phyloP scores from a whole-genome alignment of 1,140 invertebrate species.

The Drosophila nikananu region DNA sequence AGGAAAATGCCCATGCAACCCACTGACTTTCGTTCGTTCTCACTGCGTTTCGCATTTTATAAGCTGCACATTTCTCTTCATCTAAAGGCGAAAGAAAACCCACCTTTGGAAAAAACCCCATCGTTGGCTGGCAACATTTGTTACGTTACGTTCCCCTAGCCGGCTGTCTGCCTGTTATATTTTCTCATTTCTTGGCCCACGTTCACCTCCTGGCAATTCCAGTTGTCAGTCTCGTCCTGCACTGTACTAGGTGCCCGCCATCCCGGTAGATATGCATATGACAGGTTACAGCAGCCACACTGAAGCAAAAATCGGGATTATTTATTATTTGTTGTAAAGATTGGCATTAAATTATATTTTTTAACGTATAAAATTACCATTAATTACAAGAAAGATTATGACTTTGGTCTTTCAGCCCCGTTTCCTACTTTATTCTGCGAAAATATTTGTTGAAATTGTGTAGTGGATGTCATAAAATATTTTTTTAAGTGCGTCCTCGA shows the following conservation, averaged over 20 bases:
- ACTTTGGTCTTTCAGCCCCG: background rate
- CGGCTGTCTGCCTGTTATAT: slow-evolving; percentile 74
- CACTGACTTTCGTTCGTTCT: slow-evolving; percentile 7
- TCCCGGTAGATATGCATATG: slow-evolving; percentile 45
- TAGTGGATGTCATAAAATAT: background rate
- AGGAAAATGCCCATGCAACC: slow-evolving; percentile 26
- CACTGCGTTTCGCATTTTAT: slow-evolving; percentile 72
- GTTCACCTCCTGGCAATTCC: slow-evolving; percentile 76
- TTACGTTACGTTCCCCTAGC: slow-evolving; percentile 51
- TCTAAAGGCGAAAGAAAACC: slow-evolving; percentile 16
- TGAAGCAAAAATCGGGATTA: background rate
- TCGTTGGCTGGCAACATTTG: slow-evolving; percentile 53
- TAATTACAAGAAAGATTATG: too few species aligned
- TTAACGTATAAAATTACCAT: too few species aligned
- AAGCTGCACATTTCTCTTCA: slow-evolving; percentile 82
- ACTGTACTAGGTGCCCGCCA: slow-evolving; percentile 13
- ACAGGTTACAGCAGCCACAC: slow-evolving; percentile 28
- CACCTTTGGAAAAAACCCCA: slow-evolving; percentile 7
- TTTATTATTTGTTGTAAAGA: too few species aligned
- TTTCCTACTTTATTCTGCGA: background rate
- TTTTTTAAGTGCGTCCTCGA: background rate
- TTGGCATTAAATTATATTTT: background rate
- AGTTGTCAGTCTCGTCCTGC: slow-evolving; percentile 37
- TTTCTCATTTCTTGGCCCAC: slow-evolving; percentile 78
- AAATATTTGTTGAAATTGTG: background rate